A percentile compares a stretch with the other conserved stretches of the same genome.
Evolutionary conservation across 1,140 invertebrate species (phyloP).

Genomic region (Philaenus spumarius): DNA sequence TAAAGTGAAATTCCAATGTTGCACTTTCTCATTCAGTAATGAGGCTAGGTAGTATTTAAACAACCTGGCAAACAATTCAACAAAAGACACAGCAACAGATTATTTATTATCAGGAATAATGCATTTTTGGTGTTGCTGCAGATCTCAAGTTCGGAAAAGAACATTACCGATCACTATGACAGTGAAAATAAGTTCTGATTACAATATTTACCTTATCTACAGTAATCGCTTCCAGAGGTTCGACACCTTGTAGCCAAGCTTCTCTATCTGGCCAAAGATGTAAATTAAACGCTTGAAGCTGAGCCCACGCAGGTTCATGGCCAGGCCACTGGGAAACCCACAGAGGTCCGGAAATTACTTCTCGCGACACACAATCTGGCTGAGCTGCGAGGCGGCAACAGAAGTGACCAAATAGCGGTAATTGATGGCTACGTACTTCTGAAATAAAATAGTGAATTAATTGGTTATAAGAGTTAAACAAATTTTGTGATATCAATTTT

Average conservation of each 20-base stretch:
- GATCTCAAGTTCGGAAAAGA: no score
- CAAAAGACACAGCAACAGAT: no score
- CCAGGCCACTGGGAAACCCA: conserved; percentile 23
- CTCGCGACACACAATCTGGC: conserved; percentile 52
- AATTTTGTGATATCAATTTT: background rate
- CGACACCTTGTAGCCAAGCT: conserved; percentile 38
- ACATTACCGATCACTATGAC: no score
- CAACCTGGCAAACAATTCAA: no score
- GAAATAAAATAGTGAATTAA: conserved; percentile 21
- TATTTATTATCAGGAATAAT: background rate
- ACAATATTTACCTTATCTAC: conserved; percentile 37
- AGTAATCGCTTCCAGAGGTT: conserved; percentile 32
- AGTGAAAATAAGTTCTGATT: no score
- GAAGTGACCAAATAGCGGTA: conserved; percentile 67
- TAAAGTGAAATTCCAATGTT: no score
- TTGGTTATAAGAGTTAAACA: no score
- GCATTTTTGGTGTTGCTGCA: background rate
- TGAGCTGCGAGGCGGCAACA: conserved; percentile 63
- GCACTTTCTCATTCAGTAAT: no score
- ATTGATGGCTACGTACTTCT: conserved; percentile 48
- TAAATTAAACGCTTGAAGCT: conserved; percentile 26
- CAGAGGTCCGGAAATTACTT: conserved; percentile 47
- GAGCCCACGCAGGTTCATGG: conserved; percentile 21
- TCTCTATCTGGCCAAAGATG: conserved; percentile 41
- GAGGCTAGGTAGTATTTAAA: no score